phyloP scores from a whole-genome alignment of 2,888 invertebrate species.

The Norana najaformis region DNA sequence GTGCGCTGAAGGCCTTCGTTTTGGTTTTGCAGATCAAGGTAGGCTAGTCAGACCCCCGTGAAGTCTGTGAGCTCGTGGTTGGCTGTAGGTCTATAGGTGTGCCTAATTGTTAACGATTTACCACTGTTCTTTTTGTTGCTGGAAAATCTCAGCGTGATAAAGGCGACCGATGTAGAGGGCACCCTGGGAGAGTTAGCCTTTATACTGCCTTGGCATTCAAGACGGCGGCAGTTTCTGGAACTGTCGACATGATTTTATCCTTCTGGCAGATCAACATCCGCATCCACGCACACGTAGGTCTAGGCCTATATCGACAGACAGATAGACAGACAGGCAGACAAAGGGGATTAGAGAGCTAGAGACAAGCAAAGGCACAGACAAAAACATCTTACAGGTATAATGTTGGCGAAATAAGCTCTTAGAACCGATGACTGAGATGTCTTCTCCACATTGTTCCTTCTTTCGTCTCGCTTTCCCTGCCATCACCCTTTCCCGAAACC shows the following conservation, averaged over 20 bases:
- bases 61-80: neutral
- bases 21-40: too few species aligned
- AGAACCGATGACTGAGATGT: neutral
- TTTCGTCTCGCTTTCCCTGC: neutral
- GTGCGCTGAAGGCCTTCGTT: too few species aligned
- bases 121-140: neutral
- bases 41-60: neutral
- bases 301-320: neutral
- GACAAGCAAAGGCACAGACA: too few species aligned
- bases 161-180: neutral
- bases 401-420: neutral
- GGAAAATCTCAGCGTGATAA: neutral
- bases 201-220: neutral
- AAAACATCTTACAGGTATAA: neutral
- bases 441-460: neutral
- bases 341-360: neutral
- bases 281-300: neutral
- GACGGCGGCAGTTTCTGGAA: neutral
- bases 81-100: neutral
- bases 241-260: neutral
- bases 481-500: neutral
- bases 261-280: neutral
- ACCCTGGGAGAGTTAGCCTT: neutral
- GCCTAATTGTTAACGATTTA: neutral
- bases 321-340: neutral